Evolutionary conservation across 2,888 invertebrate genomes (phyloP).

Genomic region (Boloria selene): DNA sequence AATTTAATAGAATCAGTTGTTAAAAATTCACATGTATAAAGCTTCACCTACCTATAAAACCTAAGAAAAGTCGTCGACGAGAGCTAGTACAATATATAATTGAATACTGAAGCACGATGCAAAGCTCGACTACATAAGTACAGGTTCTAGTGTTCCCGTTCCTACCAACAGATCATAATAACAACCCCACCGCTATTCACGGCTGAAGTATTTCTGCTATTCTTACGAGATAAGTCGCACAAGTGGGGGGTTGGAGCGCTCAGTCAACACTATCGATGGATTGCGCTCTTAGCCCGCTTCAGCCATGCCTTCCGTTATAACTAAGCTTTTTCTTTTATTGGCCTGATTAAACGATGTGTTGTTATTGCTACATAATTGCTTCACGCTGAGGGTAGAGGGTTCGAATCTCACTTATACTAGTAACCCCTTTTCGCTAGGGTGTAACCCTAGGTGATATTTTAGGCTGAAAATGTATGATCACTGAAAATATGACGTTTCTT

Average conservation of each 20-base stretch:
- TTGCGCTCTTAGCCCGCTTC: constrained; percentile 25
- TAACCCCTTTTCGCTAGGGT: no score
- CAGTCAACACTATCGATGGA: constrained; percentile 32
- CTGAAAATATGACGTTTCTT: no score
- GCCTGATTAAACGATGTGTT: constrained; percentile 14
- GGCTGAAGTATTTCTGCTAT: constrained; percentile 19
- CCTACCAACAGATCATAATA: constrained; percentile 5
- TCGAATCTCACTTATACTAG: no score
- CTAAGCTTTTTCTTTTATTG: constrained; percentile 16
- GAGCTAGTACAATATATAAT: constrained; percentile 13
- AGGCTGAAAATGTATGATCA: no score
- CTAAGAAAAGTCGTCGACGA: background rate
- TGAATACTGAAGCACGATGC: no score
- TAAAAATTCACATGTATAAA: no score
- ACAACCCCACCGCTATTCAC: constrained; percentile 8
- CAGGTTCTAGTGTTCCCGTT: background rate
- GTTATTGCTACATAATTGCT: background rate
- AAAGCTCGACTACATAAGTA: no score
- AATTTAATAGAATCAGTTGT: no score
- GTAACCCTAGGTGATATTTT: no score
- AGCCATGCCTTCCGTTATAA: constrained; percentile 22
- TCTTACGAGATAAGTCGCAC: constrained; percentile 16
- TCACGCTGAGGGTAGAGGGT: no score
- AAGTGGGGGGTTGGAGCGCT: constrained; percentile 28
- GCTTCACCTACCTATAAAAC: no score